A percentile compares a stretch with the other conserved stretches of the same genome.
phyloP scores from a whole-genome alignment of 64 coral and sea anemone species.

The Porites australiensis region DNA sequence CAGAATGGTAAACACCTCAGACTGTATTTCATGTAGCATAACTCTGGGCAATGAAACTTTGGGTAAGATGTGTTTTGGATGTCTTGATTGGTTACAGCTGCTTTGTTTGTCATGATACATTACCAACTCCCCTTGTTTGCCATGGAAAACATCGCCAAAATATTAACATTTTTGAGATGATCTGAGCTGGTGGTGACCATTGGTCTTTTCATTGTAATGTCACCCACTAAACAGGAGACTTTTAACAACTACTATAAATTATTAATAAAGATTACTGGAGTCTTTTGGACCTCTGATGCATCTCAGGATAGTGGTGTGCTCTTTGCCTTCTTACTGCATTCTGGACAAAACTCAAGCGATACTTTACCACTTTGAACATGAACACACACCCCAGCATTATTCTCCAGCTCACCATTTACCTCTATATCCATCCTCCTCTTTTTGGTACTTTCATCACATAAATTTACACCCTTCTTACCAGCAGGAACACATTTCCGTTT shows the following conservation, averaged over 20 bases:
- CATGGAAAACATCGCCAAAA: too few species aligned
- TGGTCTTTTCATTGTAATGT: not conserved
- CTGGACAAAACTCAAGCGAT: conserved; percentile 93
- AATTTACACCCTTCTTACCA: conserved; percentile 15
- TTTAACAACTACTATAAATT: not conserved
- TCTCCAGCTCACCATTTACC: not conserved
- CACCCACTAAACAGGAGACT: not conserved
- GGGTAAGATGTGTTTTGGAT: too few species aligned
- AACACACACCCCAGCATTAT: conserved; percentile 77
- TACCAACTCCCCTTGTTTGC: too few species aligned
- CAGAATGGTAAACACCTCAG: too few species aligned
- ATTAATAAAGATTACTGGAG: not conserved
- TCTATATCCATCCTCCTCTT: conserved; percentile 22
- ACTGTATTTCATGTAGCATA: too few species aligned
- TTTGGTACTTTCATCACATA: not conserved
- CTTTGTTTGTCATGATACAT: too few species aligned
- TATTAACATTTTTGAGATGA: too few species aligned
- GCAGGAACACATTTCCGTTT: conserved; percentile 28
- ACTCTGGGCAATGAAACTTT: too few species aligned
- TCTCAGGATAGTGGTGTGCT: conserved; percentile 6
- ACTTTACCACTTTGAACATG: conserved; percentile 88
- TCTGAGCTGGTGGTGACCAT: not conserved
- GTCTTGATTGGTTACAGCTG: too few species aligned
- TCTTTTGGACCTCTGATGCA: not conserved
- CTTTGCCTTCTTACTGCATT: conserved; percentile 82